Base-by-base conservation (phyloP, 2,888 invertebrate species). In the Sinhomidia bicolor region DNA sequence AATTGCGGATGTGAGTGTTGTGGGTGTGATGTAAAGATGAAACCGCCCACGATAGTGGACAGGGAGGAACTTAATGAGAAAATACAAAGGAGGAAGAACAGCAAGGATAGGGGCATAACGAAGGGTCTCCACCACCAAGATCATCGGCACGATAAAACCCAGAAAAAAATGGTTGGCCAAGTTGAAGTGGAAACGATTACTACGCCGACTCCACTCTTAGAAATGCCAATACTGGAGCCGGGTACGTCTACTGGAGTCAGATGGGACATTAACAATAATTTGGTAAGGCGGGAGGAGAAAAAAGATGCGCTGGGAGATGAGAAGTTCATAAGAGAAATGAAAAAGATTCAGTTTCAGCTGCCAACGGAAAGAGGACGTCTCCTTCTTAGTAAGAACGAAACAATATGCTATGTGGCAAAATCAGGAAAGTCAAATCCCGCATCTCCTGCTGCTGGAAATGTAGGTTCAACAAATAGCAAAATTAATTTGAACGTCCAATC, bases 1-100 rank as follows among this genome's bases (percentile, higher is more conserved):
- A 44, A 44, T 0, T 81, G 81, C 12, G 81, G 65, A 10, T 81
- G 81, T 29, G 62, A 41, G 2, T 65, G 65, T 26, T 81, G 81
- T 29, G 44, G 65, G 6, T 62, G 81, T 17, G 44, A 71, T 4
- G 9, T 44, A 17, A 76, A 76, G n/a, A 14, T n/a, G 17, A 51
- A 36, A 12, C 71, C 71, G n/a, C 36, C 71, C 2, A 71, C 71
- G 1, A 71, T 71, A 17, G 41, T 71, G 10, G 71, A 71, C 41
- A n/a, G 76, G 51, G 76, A 51, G 23, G 5, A 14, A 14, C 5
- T 51, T 1, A 26, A 23, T 1, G 26, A 51, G 29, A 26, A 51
- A 51, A 44, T 36, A 0, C 17, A 54, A 14, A 57, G 32, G 4
- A 60, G n/a, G 1, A 23, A 23, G 5, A 14, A 47, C 14, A 51